phyloP scores from a whole-genome alignment of 2,113 vertebrate species.

The Aldabrachelys gigantea region DNA sequence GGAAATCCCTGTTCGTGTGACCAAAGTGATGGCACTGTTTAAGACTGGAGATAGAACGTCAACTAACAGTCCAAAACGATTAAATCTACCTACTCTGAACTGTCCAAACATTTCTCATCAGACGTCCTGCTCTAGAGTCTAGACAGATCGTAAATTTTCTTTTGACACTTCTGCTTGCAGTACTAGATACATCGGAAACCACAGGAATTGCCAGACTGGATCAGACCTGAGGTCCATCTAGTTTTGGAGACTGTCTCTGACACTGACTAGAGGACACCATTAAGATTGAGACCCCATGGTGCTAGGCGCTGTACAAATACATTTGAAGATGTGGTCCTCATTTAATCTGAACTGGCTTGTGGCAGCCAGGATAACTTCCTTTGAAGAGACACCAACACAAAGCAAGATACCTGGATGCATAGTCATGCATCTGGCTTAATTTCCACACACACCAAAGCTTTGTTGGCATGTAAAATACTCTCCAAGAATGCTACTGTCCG shows the following conservation, averaged over 20 bases:
- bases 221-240: background rate
- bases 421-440: background rate
- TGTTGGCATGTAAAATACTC: background rate
- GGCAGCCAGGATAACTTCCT: background rate
- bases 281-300: background rate
- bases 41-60: background rate
- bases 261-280: background rate
- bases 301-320: background rate
- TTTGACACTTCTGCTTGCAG: background rate
- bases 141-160: background rate
- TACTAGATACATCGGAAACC: too few relatives aligned
- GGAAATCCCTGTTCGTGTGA: too few relatives aligned
- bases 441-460: rapidly evolving
- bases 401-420: background rate
- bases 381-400: background rate
- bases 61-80: background rate
- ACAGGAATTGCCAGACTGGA: background rate
- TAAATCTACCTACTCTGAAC: background rate
- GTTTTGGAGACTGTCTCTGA: background rate
- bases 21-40: background rate
- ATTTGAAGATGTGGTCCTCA: background rate
- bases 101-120: background rate
- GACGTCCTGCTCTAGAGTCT: background rate
- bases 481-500: slow-evolving; percentile 17
- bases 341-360: background rate